Conservation (phyloP, 2,888 invertebrate species). For the Chalcosyrphus nemorum region DNA sequence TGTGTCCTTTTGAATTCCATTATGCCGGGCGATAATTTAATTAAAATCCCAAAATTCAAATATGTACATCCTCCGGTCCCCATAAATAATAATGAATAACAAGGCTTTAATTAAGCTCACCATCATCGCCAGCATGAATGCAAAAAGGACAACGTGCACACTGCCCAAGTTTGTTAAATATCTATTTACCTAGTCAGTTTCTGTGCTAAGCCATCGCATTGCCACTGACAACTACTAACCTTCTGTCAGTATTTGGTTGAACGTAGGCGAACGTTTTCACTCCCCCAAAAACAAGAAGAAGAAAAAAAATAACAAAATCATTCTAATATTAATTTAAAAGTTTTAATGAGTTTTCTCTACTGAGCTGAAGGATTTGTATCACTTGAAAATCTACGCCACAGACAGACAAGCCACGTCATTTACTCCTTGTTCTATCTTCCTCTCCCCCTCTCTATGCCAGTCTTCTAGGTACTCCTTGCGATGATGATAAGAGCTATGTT, state of each 20-base stretch:
- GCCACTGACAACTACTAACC: constrained; percentile 45
- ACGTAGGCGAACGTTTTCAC: background rate
- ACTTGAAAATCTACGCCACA: constrained; percentile 51
- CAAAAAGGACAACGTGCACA: background rate
- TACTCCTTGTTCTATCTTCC: constrained; percentile 10
- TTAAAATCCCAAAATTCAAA: constrained; percentile 5
- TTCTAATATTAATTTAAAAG: constrained; percentile 71
- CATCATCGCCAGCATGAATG: background rate
- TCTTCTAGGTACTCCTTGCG: constrained; percentile 1
- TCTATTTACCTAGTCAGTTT: background rate
- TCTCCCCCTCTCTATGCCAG: background rate
- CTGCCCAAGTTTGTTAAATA: background rate
- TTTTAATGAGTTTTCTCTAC: constrained; percentile 70
- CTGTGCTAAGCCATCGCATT: background rate
- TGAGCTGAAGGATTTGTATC: constrained; percentile 70
- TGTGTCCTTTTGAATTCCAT: background rate
- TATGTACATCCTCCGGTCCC: background rate
- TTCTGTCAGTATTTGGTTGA: constrained; percentile 33
- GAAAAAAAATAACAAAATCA: constrained; percentile 27
- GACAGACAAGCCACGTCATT: constrained; percentile 34
- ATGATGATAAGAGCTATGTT: background rate
- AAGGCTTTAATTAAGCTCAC: background rate
- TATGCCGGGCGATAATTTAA: constrained; percentile 7
- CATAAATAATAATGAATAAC: constrained; percentile 5
- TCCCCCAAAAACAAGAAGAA: background rate